Conservation (phyloP, 1,140 invertebrate species). For the Diachasma alloeum region DNA sequence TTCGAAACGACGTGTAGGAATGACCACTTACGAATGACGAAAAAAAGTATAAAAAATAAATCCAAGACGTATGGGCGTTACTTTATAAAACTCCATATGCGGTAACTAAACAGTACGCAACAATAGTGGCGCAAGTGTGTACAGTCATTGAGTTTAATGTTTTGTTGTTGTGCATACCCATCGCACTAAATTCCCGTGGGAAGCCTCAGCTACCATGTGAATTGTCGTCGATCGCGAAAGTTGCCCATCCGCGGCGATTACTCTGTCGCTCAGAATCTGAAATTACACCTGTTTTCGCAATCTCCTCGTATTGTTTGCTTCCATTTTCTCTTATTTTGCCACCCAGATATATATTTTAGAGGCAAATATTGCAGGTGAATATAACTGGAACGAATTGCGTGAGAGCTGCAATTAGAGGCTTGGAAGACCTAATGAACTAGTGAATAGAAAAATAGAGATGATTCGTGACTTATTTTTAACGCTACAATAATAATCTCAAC, state of each 20-base stretch:
- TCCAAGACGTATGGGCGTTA: background rate
- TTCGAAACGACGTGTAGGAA: background rate
- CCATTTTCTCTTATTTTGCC: slow-evolving; percentile 6
- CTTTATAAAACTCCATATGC: slow-evolving; percentile 7
- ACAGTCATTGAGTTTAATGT: background rate
- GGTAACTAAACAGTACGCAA: slow-evolving; percentile 21
- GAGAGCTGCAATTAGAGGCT: slow-evolving; percentile 17
- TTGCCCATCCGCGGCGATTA: slow-evolving; percentile 14
- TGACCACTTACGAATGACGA: background rate
- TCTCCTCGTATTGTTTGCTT: background rate
- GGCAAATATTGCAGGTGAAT: slow-evolving; percentile 13
- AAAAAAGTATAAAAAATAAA: background rate
- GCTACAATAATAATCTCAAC: no score
- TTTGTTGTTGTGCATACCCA: background rate
- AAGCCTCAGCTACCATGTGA: background rate
- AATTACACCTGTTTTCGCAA: background rate
- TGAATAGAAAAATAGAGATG: background rate
- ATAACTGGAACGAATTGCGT: slow-evolving; percentile 25
- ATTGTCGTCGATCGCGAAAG: slow-evolving; percentile 26
- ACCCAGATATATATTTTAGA: background rate
- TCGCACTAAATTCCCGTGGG: slow-evolving; percentile 4
- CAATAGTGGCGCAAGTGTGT: slow-evolving; percentile 22
- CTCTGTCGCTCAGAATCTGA: background rate
- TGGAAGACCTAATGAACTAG: background rate
- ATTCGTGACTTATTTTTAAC: background rate